phyloP scores from a whole-genome alignment of 2,797 vertebrate genomes.

The Chaenodraco wilsoni region DNA sequence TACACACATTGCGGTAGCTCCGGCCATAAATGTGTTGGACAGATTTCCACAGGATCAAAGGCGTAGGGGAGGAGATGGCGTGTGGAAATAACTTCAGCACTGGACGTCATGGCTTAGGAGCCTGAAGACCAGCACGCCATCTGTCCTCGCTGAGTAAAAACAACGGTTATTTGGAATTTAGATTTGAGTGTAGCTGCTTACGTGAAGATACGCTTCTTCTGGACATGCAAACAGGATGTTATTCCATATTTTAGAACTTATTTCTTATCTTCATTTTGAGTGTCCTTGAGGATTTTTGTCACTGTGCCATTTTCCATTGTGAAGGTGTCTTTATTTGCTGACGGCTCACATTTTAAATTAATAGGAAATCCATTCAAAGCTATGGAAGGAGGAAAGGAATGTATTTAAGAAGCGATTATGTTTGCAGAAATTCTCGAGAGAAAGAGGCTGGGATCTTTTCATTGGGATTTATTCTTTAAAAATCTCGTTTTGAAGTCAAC shows the following conservation, averaged over 20 bases:
- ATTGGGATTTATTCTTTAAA: too few species aligned
- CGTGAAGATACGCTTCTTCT: neutral
- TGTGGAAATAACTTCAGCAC: conserved; percentile 59
- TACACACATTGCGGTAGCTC: conserved; percentile 53
- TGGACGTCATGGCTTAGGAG: conserved; percentile 47
- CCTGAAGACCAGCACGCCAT: conserved; percentile 26
- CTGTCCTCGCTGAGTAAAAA: neutral
- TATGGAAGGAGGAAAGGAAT: too few species aligned
- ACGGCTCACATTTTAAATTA: neutral
- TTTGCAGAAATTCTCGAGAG: too few species aligned
- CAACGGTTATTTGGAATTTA: conserved; percentile 3
- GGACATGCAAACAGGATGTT: neutral
- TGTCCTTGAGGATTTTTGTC: neutral
- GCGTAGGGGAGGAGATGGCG: conserved; percentile 17
- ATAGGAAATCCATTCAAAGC: conserved; percentile 8
- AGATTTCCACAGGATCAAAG: conserved; percentile 73
- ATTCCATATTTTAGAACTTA: neutral
- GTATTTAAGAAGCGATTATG: too few species aligned
- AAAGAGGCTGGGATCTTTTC: too few species aligned
- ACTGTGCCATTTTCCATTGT: neutral
- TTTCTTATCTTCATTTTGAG: neutral
- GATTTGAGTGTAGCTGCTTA: conserved; percentile 1
- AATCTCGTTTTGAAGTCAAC: conserved; percentile 5
- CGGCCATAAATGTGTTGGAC: conserved; percentile 74
- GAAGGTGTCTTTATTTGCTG: too few species aligned